Evolutionary conservation across 2,888 invertebrate species (phyloP), one percentile per base, ranked within the genome.

Genomic region (Drosophila neotestacea): DNA sequence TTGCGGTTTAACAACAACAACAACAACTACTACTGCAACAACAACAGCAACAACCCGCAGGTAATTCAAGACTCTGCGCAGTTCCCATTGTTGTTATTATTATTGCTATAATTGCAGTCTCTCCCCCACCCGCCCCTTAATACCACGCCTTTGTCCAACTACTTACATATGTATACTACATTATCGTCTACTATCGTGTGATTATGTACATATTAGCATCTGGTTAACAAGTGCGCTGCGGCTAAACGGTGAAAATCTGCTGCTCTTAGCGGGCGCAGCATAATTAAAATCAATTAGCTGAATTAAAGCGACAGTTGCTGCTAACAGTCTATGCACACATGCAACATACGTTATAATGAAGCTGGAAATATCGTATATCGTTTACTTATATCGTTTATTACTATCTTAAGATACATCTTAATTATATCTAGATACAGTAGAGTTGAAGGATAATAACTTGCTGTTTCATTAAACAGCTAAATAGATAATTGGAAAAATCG

Each of bases 141-240:
- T 10, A 4, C 11, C 50, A 48, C 34, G 6, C 7, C 27, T 7
- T n/a, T 36, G 10, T 46, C 28, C 16, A 32, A 13, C 52, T 28
- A 30, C 7, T 3, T 32, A 30, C 7, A 22, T 32, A 32, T 7
- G 30, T 30, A 54, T 36, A 34, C 50, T 22, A 50, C 36, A 50
- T 32, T 28, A 27, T 32, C 32, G 22, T 36, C 22, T 9, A 34
- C 38, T 38, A 46, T 27, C 42, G 48, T 36, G 59, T 71, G 66
- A 70, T 68, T 63, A 76, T 71, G 64, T 55, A 58, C 58, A 67
- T 70, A 88, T 84, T 84, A 84, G 79, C 83, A 88, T 86, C 87
- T 84, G 84, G 77, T 84, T 84, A 84, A 83, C 83, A 84, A 88
- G 84, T 84, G 84, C 89, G 81, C 73, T 56, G 81, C 87, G 73